A percentile compares a stretch with the other conserved stretches of the same genome.
Conservation (phyloP, 2,113 vertebrate species). For the Ceyx margarethae region DNA sequence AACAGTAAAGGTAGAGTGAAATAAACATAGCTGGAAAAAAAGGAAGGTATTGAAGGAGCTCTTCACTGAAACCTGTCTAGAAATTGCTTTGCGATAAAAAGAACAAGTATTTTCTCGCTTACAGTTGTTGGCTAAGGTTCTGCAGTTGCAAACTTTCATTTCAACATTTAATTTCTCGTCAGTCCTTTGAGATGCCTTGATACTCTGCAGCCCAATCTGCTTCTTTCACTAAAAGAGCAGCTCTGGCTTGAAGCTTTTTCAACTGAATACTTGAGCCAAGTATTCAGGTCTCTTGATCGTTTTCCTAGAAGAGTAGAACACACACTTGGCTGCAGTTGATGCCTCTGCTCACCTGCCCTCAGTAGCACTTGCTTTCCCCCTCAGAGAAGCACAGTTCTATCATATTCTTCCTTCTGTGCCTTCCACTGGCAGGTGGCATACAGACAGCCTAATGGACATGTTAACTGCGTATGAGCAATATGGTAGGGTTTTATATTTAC, state of each 20-base stretch:
- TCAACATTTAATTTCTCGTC: background rate
- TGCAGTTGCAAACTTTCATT: background rate
- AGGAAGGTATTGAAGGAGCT: background rate
- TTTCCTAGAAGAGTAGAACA: background rate
- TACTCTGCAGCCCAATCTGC: background rate
- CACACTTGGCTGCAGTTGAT: background rate
- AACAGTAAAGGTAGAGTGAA: background rate
- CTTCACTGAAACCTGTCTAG: background rate
- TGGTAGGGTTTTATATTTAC: background rate
- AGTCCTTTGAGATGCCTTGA: background rate
- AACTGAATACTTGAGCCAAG: background rate
- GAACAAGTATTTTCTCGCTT: background rate
- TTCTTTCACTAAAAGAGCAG: background rate
- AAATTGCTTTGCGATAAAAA: background rate
- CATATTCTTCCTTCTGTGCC: background rate
- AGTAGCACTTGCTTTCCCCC: background rate
- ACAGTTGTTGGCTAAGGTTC: background rate
- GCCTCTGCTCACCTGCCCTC: background rate
- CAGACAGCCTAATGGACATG: background rate
- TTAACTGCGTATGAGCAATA: background rate
- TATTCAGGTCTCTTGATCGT: fast-evolving
- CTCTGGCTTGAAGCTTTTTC: background rate
- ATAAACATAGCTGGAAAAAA: background rate
- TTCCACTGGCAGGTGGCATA: background rate
- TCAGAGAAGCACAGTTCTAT: background rate